Evolutionary conservation across 2,797 vertebrate genomes (phyloP).

Genomic region (Alfaro cultratus): DNA sequence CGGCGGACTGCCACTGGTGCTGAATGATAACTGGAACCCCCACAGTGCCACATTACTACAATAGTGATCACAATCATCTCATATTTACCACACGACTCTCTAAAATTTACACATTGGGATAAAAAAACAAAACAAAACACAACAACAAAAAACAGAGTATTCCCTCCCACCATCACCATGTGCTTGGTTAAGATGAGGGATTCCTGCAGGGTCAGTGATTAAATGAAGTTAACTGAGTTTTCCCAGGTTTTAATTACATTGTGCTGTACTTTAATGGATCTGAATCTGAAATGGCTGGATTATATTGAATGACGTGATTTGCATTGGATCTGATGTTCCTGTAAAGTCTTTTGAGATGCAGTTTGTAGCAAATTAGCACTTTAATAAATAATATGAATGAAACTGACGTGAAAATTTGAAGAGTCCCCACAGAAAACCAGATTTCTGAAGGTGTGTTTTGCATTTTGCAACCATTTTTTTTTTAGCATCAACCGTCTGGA

Average conservation of each 20-base stretch:
- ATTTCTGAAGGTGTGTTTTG: background rate
- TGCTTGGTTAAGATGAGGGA: background rate
- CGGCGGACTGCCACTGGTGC: background rate
- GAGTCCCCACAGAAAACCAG: background rate
- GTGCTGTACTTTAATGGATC: background rate
- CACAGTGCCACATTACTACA: background rate
- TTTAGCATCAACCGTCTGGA: background rate
- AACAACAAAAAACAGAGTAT: background rate
- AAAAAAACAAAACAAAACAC: background rate
- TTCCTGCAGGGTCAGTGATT: background rate
- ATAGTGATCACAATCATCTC: too few relatives aligned
- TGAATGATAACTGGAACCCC: background rate
- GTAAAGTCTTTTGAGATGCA: background rate
- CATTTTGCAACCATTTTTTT: background rate
- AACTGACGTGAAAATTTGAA: background rate
- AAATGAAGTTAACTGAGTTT: background rate
- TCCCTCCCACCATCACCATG: background rate
- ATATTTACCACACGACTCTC: background rate
- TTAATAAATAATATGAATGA: background rate
- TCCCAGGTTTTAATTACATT: background rate
- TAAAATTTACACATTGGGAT: background rate
- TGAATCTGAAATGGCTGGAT: background rate
- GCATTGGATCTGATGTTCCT: background rate
- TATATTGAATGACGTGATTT: background rate
- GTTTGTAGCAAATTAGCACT: background rate